phyloP scores from a whole-genome alignment of 2,888 invertebrate species.

The Catotricha subobsoleta region DNA sequence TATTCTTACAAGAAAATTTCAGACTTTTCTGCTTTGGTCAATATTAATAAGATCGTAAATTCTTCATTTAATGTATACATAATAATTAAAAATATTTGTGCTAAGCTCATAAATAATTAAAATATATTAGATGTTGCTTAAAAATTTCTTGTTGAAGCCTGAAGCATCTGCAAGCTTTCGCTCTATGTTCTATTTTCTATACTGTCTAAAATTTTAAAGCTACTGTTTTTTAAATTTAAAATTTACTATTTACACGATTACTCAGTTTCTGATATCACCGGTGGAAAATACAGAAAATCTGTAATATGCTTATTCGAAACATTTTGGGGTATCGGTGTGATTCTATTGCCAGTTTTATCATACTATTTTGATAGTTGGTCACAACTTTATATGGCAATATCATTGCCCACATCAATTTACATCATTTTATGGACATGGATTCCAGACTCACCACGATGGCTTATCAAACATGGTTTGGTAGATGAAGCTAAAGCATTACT shows the following conservation, averaged over 20 bases:
- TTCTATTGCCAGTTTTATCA: conserved; percentile 26
- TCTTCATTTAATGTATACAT: no score
- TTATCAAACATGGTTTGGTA: conserved; percentile 22
- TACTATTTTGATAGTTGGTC: conserved; percentile 27
- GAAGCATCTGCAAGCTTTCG: no score
- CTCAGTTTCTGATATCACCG: conserved; percentile 30
- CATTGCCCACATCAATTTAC: conserved; percentile 27
- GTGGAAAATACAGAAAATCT: conserved; percentile 25
- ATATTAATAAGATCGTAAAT: no score
- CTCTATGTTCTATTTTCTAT: no score
- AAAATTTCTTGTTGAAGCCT: no score
- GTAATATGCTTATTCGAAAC: conserved; percentile 28
- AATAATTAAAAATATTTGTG: no score
- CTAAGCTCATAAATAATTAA: no score
- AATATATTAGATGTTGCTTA: no score
- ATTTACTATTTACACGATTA: no score
- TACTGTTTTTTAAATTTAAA: not conserved
- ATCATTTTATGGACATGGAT: conserved; percentile 28
- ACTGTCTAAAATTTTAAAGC: no score
- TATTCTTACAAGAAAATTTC: no score
- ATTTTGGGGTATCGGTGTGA: conserved; percentile 32
- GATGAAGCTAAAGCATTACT: conserved; percentile 24
- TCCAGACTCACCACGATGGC: conserved; percentile 32
- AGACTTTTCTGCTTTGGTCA: no score
- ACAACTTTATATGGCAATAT: conserved; percentile 29